Evolutionary conservation across 2,113 vertebrate species (phyloP), one percentile per base, ranked within the genome.

Genomic region (Atrichornis clamosus): DNA sequence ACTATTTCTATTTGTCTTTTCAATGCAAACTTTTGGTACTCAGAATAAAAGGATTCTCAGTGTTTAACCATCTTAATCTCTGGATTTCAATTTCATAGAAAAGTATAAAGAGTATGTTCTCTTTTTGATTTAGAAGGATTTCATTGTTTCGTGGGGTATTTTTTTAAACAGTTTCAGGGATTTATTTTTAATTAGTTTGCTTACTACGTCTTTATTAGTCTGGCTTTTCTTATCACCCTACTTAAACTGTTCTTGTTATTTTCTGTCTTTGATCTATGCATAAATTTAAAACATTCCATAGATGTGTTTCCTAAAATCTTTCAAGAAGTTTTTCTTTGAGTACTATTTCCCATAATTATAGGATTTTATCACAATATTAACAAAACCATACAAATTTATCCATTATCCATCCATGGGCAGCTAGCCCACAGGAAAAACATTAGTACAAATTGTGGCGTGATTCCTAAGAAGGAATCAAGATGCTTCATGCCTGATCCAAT

Each of bases 41-140:
- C n/a, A 84, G 55, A 87, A 89, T 95, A 81, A 95, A 95, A 30
- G 15, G 20, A 85, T 64, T 76, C 44, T 26, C 2, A 1, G 1
- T 50, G 21, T 84, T 97, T 93, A 88, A 67, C 70, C 73, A 90
- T 39, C 33, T 42, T 12, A 9, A 41, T 55, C 47, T 84, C 84
- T 90, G 60, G 44, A 89, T 97, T 96, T 97, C 76, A 78, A 13
- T 84, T 96, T 85, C 58, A n/a, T 6, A 44, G 10, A 68, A 47
- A 35, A 19, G 1, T 18, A 44, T 4, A 80, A 68, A 73, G 2
- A 2, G 0, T 2, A 16, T 12, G 5, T 39, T 49, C 18, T 44
- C 8, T 49, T 60, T 50, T 35, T 33, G 4, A 37, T 33, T 69
- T 7, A 52, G 10, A 16, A 1, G 24, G 7, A 62, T 52, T 37